These are phyloP conservation scores for Chaetura pelagica DNA, from an alignment of 2,113 vertebrate species.

Conservation along the genomic window DNA sequence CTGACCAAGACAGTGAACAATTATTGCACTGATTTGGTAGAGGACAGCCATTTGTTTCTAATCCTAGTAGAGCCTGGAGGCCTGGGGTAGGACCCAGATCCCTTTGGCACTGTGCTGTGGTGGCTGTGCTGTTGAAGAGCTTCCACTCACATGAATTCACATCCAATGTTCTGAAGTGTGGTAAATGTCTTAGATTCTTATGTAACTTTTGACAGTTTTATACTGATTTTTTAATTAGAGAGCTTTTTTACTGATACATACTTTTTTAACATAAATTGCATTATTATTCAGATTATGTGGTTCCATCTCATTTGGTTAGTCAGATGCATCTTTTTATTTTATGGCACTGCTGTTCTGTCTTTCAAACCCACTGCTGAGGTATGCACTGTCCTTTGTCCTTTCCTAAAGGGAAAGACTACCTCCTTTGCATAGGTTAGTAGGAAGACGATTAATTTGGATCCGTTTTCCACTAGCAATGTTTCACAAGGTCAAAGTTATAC, in stretches of 20 bases:
- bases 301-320: not conserved
- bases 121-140: not conserved
- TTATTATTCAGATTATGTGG: not conserved
- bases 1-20: not conserved
- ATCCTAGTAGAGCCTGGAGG: not conserved
- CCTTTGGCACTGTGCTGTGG: not conserved
- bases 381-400: not conserved
- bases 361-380: not conserved
- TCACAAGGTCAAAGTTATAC: not conserved
- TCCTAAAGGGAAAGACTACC: not conserved
- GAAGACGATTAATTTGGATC: not conserved
- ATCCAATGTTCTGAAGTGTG: not conserved
- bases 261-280: not conserved
- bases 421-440: not conserved
- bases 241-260: not conserved
- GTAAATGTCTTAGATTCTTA: not conserved
- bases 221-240: not conserved
- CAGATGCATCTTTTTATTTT: not conserved
- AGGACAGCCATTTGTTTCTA: accelerated
- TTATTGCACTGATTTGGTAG: not conserved
- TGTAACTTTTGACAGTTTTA: not conserved
- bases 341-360: not conserved
- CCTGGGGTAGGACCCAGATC: not conserved
- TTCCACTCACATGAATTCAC: not conserved
- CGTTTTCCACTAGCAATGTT: not conserved